These are phyloP conservation scores for Fulica atra DNA, from an alignment of 2,113 vertebrate genomes.

Conservation along the genomic window DNA sequence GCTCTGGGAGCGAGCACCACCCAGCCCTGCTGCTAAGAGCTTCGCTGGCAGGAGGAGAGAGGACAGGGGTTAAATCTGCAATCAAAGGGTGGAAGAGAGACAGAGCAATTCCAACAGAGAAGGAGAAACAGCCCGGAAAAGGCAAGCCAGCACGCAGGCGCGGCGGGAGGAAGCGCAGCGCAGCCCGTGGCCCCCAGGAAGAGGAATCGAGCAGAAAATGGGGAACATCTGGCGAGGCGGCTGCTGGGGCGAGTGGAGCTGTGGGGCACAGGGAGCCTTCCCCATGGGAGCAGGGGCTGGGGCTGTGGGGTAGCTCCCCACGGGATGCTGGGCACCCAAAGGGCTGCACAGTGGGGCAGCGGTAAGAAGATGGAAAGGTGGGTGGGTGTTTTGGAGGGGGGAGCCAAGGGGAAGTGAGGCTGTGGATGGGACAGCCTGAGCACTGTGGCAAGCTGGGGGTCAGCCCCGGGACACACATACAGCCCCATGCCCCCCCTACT, in stretches of 20 bases:
- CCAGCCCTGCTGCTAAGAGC: not conserved
- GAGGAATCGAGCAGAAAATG: slow-evolving; percentile 43
- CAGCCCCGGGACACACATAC: not conserved
- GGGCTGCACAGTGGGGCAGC: not conserved
- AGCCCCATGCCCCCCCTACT: not conserved
- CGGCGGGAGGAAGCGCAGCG: not conserved
- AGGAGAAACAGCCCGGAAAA: not conserved
- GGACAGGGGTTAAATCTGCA: not conserved
- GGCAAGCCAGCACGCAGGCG: not conserved
- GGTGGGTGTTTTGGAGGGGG: accelerated
- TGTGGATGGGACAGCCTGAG: accelerated
- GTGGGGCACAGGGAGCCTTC: not conserved
- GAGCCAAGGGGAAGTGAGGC: not conserved
- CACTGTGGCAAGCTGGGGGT: accelerated
- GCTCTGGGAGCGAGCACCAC: not conserved
- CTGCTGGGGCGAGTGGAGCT: accelerated
- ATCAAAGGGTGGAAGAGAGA: not conserved
- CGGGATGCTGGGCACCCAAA: accelerated
- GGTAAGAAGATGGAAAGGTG: not conserved
- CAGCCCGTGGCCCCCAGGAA: not conserved
- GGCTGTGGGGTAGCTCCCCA: accelerated
- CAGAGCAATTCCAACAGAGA: not conserved
- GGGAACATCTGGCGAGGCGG: not conserved
- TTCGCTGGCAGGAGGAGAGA: not conserved
- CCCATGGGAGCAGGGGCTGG: not conserved